phyloP scores from a whole-genome alignment of 2,888 invertebrate species.

The Drosophila anomalipes region DNA sequence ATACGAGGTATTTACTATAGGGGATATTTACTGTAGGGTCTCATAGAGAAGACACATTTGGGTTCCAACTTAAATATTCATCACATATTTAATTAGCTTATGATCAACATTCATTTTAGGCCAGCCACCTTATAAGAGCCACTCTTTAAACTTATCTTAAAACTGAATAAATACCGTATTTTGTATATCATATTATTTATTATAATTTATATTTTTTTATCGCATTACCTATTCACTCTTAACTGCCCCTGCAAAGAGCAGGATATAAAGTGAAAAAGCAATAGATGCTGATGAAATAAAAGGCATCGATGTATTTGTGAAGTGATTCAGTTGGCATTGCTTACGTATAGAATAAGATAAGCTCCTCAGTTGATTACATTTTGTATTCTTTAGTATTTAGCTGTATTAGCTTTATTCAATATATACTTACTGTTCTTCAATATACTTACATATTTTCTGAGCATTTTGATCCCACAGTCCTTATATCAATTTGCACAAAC shows the following conservation, averaged over 20 bases:
- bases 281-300: background rate
- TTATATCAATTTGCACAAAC: constrained; percentile 38
- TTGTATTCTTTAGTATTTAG: background rate
- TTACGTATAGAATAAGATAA: background rate
- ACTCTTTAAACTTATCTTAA: background rate
- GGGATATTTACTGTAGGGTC: background rate
- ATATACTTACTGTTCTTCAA: background rate
- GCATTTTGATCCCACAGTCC: constrained; percentile 20
- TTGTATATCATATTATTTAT: background rate
- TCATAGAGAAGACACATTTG: constrained; percentile 1
- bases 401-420: constrained; percentile 3
- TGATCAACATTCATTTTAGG: background rate
- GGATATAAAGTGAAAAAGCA: background rate
- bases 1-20: background rate
- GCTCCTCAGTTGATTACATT: constrained; percentile 5
- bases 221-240: background rate
- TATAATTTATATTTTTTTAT: background rate
- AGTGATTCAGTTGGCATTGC: background rate
- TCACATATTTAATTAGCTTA: background rate
- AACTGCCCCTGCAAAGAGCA: background rate
- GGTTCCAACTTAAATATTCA: background rate
- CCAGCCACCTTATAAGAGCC: background rate
- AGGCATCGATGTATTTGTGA: background rate
- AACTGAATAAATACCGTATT: background rate
- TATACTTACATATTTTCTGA: constrained; percentile 2